Percentiles rank a stretch among this genome's conserved stretches.
phyloP scores from a whole-genome alignment of 2,797 vertebrate species.

The Myripristis jacobus region DNA sequence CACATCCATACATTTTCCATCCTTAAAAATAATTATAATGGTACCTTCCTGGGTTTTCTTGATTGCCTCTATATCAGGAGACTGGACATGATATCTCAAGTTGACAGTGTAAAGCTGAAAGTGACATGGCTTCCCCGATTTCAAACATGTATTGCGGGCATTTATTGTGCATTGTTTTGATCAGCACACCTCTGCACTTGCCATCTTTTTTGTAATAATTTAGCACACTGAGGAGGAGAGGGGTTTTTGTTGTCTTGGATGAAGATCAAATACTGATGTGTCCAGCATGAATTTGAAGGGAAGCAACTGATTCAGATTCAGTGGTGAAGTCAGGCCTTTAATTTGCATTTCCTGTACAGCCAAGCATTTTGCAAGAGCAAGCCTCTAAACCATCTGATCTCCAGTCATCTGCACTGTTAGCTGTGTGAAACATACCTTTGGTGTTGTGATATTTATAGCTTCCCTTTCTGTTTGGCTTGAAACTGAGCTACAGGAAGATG shows the following conservation, averaged over 20 bases:
- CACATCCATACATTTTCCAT: slow-evolving; percentile 25
- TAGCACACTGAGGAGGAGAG: slow-evolving; percentile 15
- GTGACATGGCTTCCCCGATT: background rate
- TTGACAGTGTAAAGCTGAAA: slow-evolving; percentile 13
- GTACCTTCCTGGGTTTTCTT: slow-evolving; percentile 33
- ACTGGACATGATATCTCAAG: slow-evolving; percentile 6
- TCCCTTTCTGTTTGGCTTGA: slow-evolving; percentile 25
- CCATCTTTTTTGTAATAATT: slow-evolving; percentile 28
- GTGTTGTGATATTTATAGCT: background rate
- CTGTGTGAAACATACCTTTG: slow-evolving; percentile 33
- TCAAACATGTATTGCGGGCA: background rate
- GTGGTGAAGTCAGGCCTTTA: background rate
- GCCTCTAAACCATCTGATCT: slow-evolving; percentile 17
- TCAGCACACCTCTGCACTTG: slow-evolving; percentile 4
- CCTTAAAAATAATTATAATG: slow-evolving; percentile 4
- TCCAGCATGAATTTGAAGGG: background rate
- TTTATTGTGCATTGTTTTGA: slow-evolving; percentile 22
- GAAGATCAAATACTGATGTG: slow-evolving; percentile 1
- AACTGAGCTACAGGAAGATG: slow-evolving; percentile 8
- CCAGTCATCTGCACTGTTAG: background rate
- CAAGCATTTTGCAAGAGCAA: slow-evolving; percentile 21
- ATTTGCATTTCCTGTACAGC: slow-evolving; percentile 33
- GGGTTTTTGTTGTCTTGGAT: background rate
- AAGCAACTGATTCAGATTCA: background rate
- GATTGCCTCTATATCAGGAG: slow-evolving; percentile 18